A percentile compares a stretch with the other conserved stretches of the same genome.
These are phyloP conservation scores for Eristalinus sepulchralis DNA, from an alignment of 2,888 invertebrate genomes.

Conservation along the genomic window DNA sequence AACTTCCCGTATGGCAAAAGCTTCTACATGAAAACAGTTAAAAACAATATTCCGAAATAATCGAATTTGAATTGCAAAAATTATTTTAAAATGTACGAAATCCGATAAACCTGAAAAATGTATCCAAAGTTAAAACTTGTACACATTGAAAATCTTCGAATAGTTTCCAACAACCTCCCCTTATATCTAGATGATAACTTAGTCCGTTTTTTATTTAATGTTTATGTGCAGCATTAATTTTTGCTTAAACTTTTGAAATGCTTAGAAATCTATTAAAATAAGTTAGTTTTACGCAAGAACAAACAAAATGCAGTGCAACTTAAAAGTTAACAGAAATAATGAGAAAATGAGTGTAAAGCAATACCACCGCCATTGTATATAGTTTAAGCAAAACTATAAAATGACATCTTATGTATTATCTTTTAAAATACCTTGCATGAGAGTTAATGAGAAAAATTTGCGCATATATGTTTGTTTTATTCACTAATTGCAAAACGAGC, in stretches of 20 bases:
- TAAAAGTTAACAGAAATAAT: constrained; percentile 11
- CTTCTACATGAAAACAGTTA: no score
- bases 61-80: no score
- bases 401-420: not conserved
- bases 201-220: no score
- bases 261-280: not conserved
- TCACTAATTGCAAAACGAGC: not conserved
- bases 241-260: not conserved
- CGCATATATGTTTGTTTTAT: not conserved
- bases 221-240: not conserved
- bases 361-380: not conserved
- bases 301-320: constrained; percentile 28
- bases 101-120: no score
- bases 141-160: no score
- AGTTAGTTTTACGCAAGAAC: not conserved
- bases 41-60: no score
- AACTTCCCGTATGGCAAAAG: no score
- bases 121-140: no score
- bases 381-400: not conserved
- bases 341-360: not conserved
- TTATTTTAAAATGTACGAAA: no score
- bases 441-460: not conserved
- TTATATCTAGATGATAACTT: no score
- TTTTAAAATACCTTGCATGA: not conserved
- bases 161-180: no score